Evolutionary conservation across 2,113 vertebrate species (phyloP), one percentile per base, ranked within the genome.

Genomic region (Gila orcuttii): DNA sequence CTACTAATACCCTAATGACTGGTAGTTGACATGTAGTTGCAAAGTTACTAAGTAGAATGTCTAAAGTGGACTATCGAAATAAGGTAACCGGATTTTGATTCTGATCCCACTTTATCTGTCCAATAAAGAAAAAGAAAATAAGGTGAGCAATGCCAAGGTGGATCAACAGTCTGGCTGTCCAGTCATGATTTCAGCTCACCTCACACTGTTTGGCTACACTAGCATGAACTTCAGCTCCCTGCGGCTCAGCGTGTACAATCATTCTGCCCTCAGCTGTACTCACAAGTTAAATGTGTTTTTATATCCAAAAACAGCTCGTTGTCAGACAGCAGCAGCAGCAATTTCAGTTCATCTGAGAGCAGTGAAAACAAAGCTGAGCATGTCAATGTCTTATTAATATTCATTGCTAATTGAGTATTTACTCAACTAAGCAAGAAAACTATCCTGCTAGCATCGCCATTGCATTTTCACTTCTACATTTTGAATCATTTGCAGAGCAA

Each of bases 341-440:
- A 52, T 79, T 79, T 79, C 19, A n/a, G 52, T 85, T 85, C 52
- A 55, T 77, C 76, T 4, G 62, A 71, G 52, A 33, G 47, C 62
- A 28, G 19, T 64, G 59, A 77, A 76, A 64, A 78, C 8, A 23
- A 62, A 31, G 6, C 42, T 57, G 55, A 80, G 47, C n/a, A 17
- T 64, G 75, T 68, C 74, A 79, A 11, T 76, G 28, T 79, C 50
- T 66, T 78, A 60, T 80, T 64, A 64, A 64, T 64, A 80, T 80
- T 28, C 59, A 47, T 28, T 80, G 79, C 79, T 66, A 80, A 80
- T 31, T 66, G 79, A 47, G 59, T 80, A 31, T 80, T 64, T 66
- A 28, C 39, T 64, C 39, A 15, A 42, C 8, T 6, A 17, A 12
- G 36, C 3, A 4, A 80, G 78, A 6, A 31, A 80, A 64, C 78